A percentile compares a stretch with the other conserved stretches of the same genome.
Evolutionary conservation across 1,140 invertebrate species (phyloP).

Genomic region (Eueides isabella): DNA sequence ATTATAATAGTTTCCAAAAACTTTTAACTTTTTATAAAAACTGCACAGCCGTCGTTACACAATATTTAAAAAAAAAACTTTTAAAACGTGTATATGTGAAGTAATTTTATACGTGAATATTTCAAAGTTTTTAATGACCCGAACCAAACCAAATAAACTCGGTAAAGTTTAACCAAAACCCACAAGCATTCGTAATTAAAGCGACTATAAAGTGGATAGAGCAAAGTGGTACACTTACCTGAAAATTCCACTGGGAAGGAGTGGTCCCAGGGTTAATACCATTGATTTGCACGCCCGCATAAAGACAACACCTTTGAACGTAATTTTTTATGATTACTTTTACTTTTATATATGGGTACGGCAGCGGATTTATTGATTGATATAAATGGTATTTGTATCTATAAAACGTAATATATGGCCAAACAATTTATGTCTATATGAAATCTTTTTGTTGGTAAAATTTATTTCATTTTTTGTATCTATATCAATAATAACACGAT

Average conservation of each 20-base stretch:
- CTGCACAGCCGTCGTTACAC: background rate
- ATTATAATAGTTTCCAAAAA: too few relatives aligned
- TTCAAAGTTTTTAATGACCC: background rate
- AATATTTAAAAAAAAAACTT: background rate
- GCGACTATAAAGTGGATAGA: background rate
- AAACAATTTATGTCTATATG: too few relatives aligned
- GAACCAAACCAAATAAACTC: background rate
- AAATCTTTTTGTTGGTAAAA: too few relatives aligned
- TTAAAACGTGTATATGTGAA: background rate
- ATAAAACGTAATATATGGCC: too few relatives aligned
- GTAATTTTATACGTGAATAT: background rate
- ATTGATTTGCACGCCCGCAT: conserved; percentile 93
- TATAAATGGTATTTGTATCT: too few relatives aligned
- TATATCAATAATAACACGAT: too few relatives aligned
- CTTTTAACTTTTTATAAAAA: background rate
- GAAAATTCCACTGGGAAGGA: conserved; percentile 91
- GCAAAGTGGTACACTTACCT: conserved; percentile 51
- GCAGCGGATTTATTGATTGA: background rate
- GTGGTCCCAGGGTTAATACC: conserved; percentile 98
- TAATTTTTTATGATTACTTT: conserved; percentile 27
- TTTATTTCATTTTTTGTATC: too few relatives aligned
- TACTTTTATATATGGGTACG: background rate
- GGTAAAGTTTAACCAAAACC: background rate
- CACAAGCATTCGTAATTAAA: conserved; percentile 1
- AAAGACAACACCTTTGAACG: conserved; percentile 87